These are phyloP conservation scores for Blomia tropicalis DNA, from an alignment of 2,888 invertebrate genomes.

Conservation along the genomic window DNA sequence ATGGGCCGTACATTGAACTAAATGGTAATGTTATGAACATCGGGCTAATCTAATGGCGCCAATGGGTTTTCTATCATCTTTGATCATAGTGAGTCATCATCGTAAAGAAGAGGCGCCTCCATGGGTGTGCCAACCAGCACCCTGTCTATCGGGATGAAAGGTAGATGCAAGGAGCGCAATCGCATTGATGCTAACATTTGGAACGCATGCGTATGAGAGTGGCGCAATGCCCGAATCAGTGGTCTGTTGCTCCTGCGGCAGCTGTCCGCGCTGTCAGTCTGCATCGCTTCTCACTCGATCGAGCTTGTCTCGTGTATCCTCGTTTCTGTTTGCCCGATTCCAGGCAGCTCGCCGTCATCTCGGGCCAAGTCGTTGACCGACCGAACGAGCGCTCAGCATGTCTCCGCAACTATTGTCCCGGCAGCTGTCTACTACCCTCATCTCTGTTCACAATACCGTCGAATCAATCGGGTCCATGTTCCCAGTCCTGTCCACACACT, in stretches of 20 bases:
- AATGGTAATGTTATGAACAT: too few species aligned
- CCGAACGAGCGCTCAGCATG: slow-evolving; percentile 1
- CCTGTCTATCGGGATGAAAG: neutral
- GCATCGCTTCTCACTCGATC: neutral
- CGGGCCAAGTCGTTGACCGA: neutral
- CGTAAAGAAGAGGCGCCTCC: too few species aligned
- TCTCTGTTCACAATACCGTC: too few species aligned
- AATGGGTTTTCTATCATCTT: too few species aligned
- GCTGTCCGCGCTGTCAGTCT: neutral
- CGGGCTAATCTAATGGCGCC: too few species aligned
- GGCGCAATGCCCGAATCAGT: neutral
- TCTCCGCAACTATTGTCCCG: neutral
- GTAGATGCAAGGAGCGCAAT: neutral
- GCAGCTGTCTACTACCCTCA: neutral
- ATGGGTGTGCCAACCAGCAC: neutral
- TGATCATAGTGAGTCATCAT: too few species aligned
- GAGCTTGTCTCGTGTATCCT: neutral
- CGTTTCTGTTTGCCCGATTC: neutral
- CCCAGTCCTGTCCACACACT: too few species aligned
- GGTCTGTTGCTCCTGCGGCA: neutral
- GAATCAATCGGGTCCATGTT: too few species aligned
- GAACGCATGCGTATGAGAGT: neutral
- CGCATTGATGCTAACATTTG: neutral
- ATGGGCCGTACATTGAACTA: too few species aligned
- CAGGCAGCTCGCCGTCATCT: neutral